These are phyloP conservation scores for Acholoe squamosa DNA, from an alignment of 2,888 invertebrate genomes.

Conservation along the genomic window DNA sequence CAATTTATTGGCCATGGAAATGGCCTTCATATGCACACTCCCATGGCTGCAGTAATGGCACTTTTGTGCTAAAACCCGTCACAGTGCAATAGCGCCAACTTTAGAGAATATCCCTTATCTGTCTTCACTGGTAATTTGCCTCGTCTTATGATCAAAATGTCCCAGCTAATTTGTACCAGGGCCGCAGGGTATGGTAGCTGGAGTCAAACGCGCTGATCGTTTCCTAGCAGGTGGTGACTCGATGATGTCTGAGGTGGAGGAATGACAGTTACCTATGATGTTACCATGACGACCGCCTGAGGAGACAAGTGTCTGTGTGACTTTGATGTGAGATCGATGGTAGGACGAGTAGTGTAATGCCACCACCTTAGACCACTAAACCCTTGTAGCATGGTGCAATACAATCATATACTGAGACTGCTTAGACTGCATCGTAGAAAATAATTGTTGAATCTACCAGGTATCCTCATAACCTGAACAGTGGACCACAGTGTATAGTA, in stretches of 20 bases:
- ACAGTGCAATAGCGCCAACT: no score
- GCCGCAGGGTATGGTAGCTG: not conserved
- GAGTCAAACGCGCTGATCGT: not conserved
- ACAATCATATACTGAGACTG: no score
- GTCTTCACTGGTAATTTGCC: not conserved
- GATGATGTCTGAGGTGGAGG: not conserved
- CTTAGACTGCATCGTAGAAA: no score
- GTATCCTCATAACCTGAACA: no score
- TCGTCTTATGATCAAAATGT: not conserved
- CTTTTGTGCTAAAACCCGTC: no score
- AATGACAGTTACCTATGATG: not conserved
- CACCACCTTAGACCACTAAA: not conserved
- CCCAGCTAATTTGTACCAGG: not conserved
- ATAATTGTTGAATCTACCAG: no score
- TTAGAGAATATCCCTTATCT: not conserved
- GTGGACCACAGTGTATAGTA: no score
- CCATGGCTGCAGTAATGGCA: no score
- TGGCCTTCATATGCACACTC: no score
- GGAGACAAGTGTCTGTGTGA: not conserved
- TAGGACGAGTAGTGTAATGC: not conserved
- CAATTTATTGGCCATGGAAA: no score
- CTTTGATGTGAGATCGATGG: conserved; percentile 30
- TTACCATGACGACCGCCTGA: not conserved
- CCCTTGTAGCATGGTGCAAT: no score
- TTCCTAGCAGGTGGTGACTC: not conserved